Evolutionary conservation across 1,140 invertebrate genomes (phyloP), one percentile per base, ranked within the genome.

Genomic region (Halictus rubicundus): DNA sequence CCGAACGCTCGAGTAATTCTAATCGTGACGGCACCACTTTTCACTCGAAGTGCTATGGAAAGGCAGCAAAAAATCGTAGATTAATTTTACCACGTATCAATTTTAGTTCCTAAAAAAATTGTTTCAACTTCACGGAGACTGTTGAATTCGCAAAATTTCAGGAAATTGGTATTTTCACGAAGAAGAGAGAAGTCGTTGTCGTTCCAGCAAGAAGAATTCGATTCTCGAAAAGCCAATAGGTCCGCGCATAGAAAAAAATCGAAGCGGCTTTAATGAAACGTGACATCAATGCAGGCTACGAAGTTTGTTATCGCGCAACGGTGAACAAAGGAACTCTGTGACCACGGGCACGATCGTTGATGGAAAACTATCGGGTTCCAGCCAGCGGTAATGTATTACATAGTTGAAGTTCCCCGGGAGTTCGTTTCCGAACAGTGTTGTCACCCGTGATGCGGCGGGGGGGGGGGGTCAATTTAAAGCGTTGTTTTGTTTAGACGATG

Each of bases 331-430:
- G 21, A 57, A n/a, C 54, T 57, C 54, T 52, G 16, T 7, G 54
- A n/a, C 54, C 54, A n/a, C n/a, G 16, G 54, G 54, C 54, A n/a
- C 54, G 54, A 57, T 57, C 54, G n/a, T 57, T 57, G 54, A 57
- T 57, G 54, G 54, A 57, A 57, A 57, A 57, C 54, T 57, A 57
- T 57, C 54, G 8, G 19, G 19, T 57, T 21, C 21, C 54, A n/a
- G 21, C 21, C 21, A 8, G 54, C 54, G 54, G 54, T n/a, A 57
- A 57, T 57, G 54, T n/a, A n/a, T 57, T 57, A 57, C 54, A 57
- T 57, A 57, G 54, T n/a, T n/a, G n/a, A 57, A 57, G 54, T 57
- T 57, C 19, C 21, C 2, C 54, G 54, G 54, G 4, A 57, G 54
- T 57, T 57, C 54, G 54, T 57, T 57, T 57, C 21, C 21, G 54